Evolutionary conservation across 2,888 invertebrate genomes (phyloP).

Genomic region (Timema podura): DNA sequence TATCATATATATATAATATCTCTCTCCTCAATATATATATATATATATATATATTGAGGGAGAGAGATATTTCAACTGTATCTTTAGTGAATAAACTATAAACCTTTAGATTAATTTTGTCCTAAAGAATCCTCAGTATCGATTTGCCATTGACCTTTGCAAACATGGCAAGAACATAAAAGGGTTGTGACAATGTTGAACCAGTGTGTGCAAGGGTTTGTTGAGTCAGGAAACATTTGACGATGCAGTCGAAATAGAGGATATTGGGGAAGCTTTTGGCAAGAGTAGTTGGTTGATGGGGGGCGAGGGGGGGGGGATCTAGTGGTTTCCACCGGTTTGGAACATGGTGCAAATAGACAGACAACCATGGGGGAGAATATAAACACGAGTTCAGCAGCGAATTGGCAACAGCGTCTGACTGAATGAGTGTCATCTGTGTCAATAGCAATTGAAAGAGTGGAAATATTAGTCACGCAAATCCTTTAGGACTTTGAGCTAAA

Average conservation of each 20-base stretch:
- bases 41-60: too few relatives aligned
- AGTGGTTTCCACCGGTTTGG: neutral
- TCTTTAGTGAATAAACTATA: too few relatives aligned
- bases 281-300: neutral
- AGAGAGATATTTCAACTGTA: too few relatives aligned
- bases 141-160: too few relatives aligned
- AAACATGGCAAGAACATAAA: neutral
- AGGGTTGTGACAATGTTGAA: neutral
- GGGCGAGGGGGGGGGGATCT: neutral
- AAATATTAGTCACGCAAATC: neutral
- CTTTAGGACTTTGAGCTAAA: too few relatives aligned
- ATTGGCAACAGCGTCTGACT: slow-evolving; percentile 20
- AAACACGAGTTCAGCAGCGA: slow-evolving; percentile 21
- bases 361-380: neutral
- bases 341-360: slow-evolving; percentile 4
- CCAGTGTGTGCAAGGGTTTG: neutral
- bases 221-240: neutral
- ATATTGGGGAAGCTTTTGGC: neutral
- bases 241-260: neutral
- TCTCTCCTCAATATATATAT: too few relatives aligned
- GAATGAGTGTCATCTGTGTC: slow-evolving; percentile 9
- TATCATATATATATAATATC: too few relatives aligned
- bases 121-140: too few relatives aligned
- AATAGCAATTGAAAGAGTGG: slow-evolving; percentile 25
- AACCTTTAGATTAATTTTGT: too few relatives aligned